Percentiles rank a stretch among this genome's conserved stretches.
Evolutionary conservation across 2,888 invertebrate species (phyloP).

Genomic region (Linnaemya vulpina): DNA sequence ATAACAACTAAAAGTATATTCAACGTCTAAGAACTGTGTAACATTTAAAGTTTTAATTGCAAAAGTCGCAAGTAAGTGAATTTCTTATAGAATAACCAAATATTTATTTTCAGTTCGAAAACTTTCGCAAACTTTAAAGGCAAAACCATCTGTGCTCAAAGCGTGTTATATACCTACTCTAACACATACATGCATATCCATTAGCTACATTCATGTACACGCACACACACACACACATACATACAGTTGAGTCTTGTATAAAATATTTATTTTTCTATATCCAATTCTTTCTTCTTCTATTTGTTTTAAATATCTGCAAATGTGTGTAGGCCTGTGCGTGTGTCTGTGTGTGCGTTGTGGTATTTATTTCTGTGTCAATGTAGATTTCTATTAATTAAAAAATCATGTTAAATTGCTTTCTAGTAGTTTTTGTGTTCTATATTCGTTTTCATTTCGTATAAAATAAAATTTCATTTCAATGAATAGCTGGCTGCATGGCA

Average conservation of each 20-base stretch:
- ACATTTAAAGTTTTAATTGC: background rate
- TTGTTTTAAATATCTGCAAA: background rate
- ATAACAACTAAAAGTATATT: background rate
- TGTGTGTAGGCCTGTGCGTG: background rate
- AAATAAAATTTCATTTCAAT: slow-evolving; percentile 11
- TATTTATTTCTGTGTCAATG: slow-evolving; percentile 41
- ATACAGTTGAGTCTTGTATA: background rate
- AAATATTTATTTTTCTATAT: background rate
- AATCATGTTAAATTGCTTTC: slow-evolving; percentile 42
- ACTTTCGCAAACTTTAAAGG: slow-evolving; percentile 1
- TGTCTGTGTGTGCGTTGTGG: background rate
- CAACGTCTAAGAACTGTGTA: background rate
- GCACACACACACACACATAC: background rate
- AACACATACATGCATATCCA: background rate
- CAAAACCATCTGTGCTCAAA: slow-evolving; percentile 11
- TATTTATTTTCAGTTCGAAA: slow-evolving; percentile 23
- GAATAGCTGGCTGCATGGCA: background rate
- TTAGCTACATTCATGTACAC: background rate
- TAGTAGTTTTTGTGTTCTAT: slow-evolving; percentile 24
- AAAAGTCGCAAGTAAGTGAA: background rate
- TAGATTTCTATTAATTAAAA: slow-evolving; percentile 57
- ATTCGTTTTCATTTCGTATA: slow-evolving; percentile 1
- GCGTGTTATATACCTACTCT: background rate
- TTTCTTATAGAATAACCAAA: slow-evolving; percentile 7
- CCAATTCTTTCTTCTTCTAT: slow-evolving; percentile 21